Conservation (phyloP, 1,140 invertebrate genomes). For the Drosophila lacteicornis region DNA sequence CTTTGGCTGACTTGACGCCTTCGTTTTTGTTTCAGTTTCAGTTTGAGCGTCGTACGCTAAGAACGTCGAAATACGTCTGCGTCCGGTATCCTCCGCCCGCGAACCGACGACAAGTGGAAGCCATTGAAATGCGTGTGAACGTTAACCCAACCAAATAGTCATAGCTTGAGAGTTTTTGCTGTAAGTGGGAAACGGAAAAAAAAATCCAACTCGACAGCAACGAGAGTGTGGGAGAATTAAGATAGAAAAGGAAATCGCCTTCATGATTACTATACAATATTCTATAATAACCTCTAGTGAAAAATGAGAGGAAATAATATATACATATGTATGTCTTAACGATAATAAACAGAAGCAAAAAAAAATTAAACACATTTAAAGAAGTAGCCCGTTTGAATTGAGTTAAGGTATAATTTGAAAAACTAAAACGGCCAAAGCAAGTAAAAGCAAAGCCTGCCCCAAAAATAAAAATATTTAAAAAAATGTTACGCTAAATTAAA, state of each 20-base stretch:
- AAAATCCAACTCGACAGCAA: conserved; percentile 1
- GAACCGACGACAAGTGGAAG: conserved; percentile 25
- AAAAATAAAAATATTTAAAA: not conserved
- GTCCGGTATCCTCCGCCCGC: conserved; percentile 10
- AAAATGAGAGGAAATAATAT: conserved; percentile 5
- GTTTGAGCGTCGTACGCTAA: conserved; percentile 81
- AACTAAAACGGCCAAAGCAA: not conserved
- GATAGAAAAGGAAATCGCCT: not conserved
- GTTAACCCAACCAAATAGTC: conserved; percentile 8
- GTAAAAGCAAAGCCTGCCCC: not conserved
- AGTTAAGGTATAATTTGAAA: not conserved
- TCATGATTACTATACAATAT: conserved; percentile 30
- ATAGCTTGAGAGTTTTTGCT: conserved; percentile 9
- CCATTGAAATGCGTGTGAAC: conserved; percentile 51
- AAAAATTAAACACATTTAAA: too few species aligned
- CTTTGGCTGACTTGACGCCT: conserved; percentile 63
- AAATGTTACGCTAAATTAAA: conserved; percentile 3
- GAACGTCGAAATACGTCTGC: conserved; percentile 54
- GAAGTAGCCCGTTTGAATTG: not conserved
- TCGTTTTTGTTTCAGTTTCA: conserved; percentile 82
- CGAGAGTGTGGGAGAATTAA: conserved; percentile 25
- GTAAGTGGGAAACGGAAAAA: conserved; percentile 13
- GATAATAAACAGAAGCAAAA: not conserved
- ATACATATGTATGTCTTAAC: not conserved
- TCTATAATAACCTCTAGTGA: conserved; percentile 10